Base-by-base conservation (phyloP, 2,888 invertebrate genomes). In the Melangyna quadrimaculata region DNA sequence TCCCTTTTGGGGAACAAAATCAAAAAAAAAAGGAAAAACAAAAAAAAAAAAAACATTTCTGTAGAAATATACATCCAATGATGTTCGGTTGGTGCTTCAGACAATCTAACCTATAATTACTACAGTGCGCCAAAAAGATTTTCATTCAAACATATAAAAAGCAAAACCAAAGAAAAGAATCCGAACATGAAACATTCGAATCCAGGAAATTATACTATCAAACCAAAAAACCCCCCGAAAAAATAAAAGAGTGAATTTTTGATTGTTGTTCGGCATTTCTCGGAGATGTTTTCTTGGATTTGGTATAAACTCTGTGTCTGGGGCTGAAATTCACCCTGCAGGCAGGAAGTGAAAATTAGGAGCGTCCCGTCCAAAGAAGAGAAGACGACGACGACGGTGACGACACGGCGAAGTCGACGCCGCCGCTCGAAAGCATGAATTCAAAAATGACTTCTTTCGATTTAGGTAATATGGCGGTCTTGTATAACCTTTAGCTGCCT, bases 301-400 rank as follows among this genome's bases (percentile, higher is more conserved):
- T 83, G 53, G 12, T 48, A 71, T 75, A 83, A 83, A 79, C 45
- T 75, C 72, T 67, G 75, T 84, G 75, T 75, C n/a, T n/a, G n/a
- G 80, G 61, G 7, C 40, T 40, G n/a, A 45, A 67, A 72, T 80
- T 84, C 84, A 67, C 61, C 84, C 84, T 59, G 53, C 14, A 72
- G 84, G 80, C 84, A 84, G 84, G 84, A 84, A 84, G 84, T 84
- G 84, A 72, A 84, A 84, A 84, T 84, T 84, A 84, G 80, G 45
- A 83, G 59, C 72, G 67, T 51, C 51, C 51, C 67, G 43, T 70
- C 29, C 19, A 27, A 51, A 48, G n/a, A 22, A 61, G 43, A 48
- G 37, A 12, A 22, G 63, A 45, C 35, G 45, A 32, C 3, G 35
- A 4, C 10, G 14, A 24, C 37, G 19, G n/a, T n/a, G n/a, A n/a